Base-by-base conservation (phyloP, 2,797 vertebrate species). In the Notolepis coatsorum region DNA sequence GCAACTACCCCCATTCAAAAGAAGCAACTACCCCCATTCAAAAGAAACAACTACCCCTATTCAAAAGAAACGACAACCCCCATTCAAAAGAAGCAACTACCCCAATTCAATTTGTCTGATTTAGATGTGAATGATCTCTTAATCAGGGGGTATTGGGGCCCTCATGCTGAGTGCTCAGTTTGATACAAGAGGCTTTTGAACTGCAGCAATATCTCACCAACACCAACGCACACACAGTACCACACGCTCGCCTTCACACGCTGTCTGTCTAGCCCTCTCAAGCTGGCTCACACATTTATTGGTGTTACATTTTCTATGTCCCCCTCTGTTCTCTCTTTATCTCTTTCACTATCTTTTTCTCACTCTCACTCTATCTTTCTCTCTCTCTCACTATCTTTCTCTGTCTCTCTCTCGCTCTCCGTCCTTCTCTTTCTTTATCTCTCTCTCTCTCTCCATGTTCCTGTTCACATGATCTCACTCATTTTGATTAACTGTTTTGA, bases 211-310 rank as follows among this genome's bases (percentile, higher is more conserved):
- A 24, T 68, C 39, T 12, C 70, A 61, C 54, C 56, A 55, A 58
- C 65, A 2, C 48, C 8, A 7, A 18, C 46, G 54, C 69, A 65
- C 73, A 57, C 17, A 17, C 17, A 33, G 27, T 20, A 27, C 20
- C 48, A 33, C 48, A 20, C 27, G 2, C 4, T 8, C 28, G 18
- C 30, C 21, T 61, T 60, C 53, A 55, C 53, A 30, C 7, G 30
- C 53, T 6, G 20, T 18, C n/a, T 38, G 20, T 35, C 18, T 52
- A 33, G 7, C 12, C 6, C 0, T 9, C 8, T 23, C n/a, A 62
- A 33, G 20, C 60, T 53, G 5, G 25, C 48, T 81, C 73, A 42
- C 80, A 66, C 73, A 42, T 74, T 39, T 47, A 15, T 42, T 53
- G 4, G 43, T 62, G 63, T 35, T 51, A 30, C 25, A 31, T 15